Percentiles rank a stretch among this genome's conserved stretches.
Evolutionary conservation across 2,888 invertebrate genomes (phyloP).

Genomic region (Orgyia antiqua): DNA sequence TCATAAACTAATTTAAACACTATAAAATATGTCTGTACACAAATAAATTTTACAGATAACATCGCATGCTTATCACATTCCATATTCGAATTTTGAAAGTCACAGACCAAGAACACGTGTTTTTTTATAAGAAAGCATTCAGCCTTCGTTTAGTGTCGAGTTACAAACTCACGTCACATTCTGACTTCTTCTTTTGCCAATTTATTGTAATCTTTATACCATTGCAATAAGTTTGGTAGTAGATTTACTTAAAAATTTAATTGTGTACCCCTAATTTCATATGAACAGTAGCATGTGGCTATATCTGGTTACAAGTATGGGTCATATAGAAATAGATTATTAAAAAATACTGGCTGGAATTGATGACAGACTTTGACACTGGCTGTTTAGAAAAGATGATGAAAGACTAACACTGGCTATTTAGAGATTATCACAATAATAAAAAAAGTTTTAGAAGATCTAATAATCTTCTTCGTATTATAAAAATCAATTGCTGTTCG

Average conservation of each 20-base stretch:
- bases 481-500: no score
- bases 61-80: constrained; percentile 21
- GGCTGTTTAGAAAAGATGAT: no score
- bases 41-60: constrained; percentile 20
- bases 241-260: constrained; percentile 19
- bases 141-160: constrained; percentile 48
- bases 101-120: constrained; percentile 35
- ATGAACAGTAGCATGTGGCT: constrained; percentile 49
- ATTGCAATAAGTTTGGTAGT: constrained; percentile 17
- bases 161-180: constrained; percentile 61
- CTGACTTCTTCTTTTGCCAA: constrained; percentile 16
- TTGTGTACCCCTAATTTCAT: constrained; percentile 40
- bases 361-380: no score
- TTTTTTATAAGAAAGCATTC: constrained; percentile 47
- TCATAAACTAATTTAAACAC: no score
- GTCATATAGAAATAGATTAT: constrained; percentile 38
- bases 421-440: no score
- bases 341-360: constrained; percentile 20
- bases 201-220: constrained; percentile 24
- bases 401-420: no score
- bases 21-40: no score
- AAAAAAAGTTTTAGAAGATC: no score
- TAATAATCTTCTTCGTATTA: no score
- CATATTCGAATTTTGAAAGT: constrained; percentile 26
- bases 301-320: constrained; percentile 49